A percentile compares a stretch with the other conserved stretches of the same genome.
phyloP scores from a whole-genome alignment of 2,113 vertebrate genomes.

The Tychaedon coryphoeus region DNA sequence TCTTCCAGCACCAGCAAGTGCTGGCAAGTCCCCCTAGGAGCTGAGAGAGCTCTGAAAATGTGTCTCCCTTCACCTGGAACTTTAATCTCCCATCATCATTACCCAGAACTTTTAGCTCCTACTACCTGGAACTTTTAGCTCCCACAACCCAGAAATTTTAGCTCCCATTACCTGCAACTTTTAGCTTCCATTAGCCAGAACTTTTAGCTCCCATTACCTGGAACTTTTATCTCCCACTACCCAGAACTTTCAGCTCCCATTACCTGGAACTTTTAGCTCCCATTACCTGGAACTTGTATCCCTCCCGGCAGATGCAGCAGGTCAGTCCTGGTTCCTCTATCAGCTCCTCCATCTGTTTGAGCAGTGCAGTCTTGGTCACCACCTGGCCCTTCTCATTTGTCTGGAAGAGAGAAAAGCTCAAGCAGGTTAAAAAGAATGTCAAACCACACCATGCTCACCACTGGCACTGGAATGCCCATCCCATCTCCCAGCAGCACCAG shows the following conservation, averaged over 20 bases:
- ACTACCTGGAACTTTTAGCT: conserved; percentile 86
- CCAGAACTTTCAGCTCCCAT: conserved; percentile 80
- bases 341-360: conserved; percentile 99
- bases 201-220: conserved; percentile 66
- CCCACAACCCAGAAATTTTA: background rate
- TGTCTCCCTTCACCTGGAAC: background rate
- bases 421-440: background rate
- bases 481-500: background rate
- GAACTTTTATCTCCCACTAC: conserved; percentile 75
- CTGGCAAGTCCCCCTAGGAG: background rate
- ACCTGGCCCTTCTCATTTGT: conserved; percentile 99
- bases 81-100: too few species aligned
- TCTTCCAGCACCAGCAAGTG: background rate
- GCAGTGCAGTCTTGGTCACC: conserved; percentile 93
- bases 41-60: background rate
- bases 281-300: conserved; percentile 94
- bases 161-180: fast-evolving
- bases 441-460: background rate
- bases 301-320: conserved; percentile 97
- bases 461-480: background rate
- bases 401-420: conserved; percentile 65
- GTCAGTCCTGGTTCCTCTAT: conserved; percentile 98
- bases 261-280: conserved; percentile 47
- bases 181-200: background rate
- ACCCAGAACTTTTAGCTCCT: background rate